These are phyloP conservation scores for Adelognathus sp. DNA, from an alignment of 2,888 invertebrate genomes.

Conservation along the genomic window DNA sequence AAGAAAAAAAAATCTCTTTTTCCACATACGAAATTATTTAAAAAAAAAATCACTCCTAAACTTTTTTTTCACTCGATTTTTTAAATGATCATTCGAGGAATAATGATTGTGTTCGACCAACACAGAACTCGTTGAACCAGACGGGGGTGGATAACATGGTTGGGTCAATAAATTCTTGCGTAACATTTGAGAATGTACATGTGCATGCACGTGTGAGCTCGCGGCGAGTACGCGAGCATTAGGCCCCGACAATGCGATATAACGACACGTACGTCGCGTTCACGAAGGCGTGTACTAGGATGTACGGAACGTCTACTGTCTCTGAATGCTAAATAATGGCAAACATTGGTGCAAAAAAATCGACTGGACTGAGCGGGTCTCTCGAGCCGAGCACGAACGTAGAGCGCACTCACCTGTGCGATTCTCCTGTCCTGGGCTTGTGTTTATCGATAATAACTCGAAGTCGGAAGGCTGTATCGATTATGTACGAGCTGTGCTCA, in stretches of 20 bases:
- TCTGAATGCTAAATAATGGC: constrained; percentile 64
- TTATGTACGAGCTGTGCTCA: no score
- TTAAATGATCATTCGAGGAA: neutral
- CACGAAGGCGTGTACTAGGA: constrained; percentile 58
- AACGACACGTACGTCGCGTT: constrained; percentile 54
- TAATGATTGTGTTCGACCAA: neutral
- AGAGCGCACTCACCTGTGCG: constrained; percentile 18
- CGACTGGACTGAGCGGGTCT: constrained; percentile 15
- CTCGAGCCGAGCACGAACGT: constrained; percentile 4
- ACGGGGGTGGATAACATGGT: neutral
- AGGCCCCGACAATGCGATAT: constrained; percentile 56
- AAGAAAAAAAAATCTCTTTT: neutral
- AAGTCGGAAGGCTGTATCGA: no score
- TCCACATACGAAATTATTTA: neutral
- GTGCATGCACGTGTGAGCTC: constrained; percentile 34
- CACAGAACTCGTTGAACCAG: neutral
- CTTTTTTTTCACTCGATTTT: no score
- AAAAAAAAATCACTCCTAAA: neutral
- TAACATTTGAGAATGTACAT: constrained; percentile 5
- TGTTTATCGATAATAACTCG: neutral
- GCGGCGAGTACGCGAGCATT: constrained; percentile 26
- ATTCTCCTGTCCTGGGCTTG: constrained; percentile 4
- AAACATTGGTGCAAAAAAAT: constrained; percentile 36
- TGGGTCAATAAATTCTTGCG: constrained; percentile 37
- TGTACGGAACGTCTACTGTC: constrained; percentile 57